Evolutionary conservation across 1,140 invertebrate genomes (phyloP), one percentile per base, ranked within the genome.

Genomic region (Fopius arisanus): DNA sequence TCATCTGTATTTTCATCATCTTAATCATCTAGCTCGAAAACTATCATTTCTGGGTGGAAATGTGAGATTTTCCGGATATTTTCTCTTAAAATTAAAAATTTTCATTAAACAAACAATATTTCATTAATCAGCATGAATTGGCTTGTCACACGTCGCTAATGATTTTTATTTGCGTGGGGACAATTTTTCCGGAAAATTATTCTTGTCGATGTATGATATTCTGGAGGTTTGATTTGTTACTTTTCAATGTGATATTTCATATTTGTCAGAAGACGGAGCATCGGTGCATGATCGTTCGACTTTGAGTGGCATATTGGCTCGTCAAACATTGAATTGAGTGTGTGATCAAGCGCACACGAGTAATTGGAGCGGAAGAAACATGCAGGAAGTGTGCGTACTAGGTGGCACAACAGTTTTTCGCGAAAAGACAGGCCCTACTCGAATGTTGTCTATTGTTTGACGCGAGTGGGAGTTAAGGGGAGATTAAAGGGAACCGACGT

Each of bases 321-420:
- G 19, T 28, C 65, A 41, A 29, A 65, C 26, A 26, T 16, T n/a
- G 48, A 28, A 33, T 48, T 29, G 16, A 70, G 37, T 69, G 31
- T 40, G 43, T 51, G 29, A 74, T 48, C 37, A 69, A 10, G 16
- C 10, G 33, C 29, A 69, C 54, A 68, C 14, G 65, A 19, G 48
- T 16, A 67, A 67, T 33, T 67, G 40, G 65, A 59, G 66, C 40
- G 19, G 48, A 67, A 51, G 41, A 40, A 19, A 19, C 43, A n/a
- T 3, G 43, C 1, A 16, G 19, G 43, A 51, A 51, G 43, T 51
- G 43, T 51, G 43, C 19, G 43, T 51, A 51, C n/a, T 51, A 51
- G 43, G 43, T 51, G 43, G 43, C 43, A 51, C n/a, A 16, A 12
- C 19, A 16, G n/a, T 21, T 51, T 51, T 51, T 51, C 37, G 19